Evolutionary conservation across 2,797 vertebrate species (phyloP), one percentile per base, ranked within the genome.

Genomic region (Coilia nasus): DNA sequence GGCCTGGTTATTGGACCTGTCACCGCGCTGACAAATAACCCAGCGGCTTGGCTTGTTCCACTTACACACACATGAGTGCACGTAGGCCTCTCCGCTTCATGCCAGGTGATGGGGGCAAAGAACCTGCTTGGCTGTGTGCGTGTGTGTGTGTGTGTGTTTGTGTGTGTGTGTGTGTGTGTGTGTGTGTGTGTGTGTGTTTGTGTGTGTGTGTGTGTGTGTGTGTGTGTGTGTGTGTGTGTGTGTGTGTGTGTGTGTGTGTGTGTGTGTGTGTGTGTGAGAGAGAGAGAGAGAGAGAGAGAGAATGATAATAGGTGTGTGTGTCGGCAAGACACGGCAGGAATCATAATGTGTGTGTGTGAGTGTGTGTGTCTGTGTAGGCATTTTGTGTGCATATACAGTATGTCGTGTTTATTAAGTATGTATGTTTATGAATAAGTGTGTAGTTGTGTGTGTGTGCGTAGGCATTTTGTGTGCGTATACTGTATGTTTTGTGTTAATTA

Each of bases 1-100:
- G 21, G 31, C 71, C 83, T 54, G 84, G 80, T 86, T 88, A 75
- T 19, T n/a, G 35, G 82, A 59, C 35, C 71, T 85, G 67, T 81
- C 67, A 87, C 46, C 85, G 5, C 17, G 31, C 59, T 82, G 82
- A 84, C 78, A 84, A 85, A 80, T 15, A 64, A 83, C 44, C 84
- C 47, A 85, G 83, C 82, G 85, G 81, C 75, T 81, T 47, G 44
- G 19, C 31, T 78, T 44, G 35, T 44, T 78, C 71, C 31, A 78
- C 31, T 78, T 78, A 78, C 31, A 44, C 71, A 78, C 71, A 78
- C 67, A 82, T 23, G 83, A 83, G 31, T 47, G 85, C 71, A 7
- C 19, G 23, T 67, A n/a, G 57, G 57, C 57, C 19, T 59, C 57
- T 19, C 50, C 14, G 14, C 19, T 59, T 59, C 3, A 59, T 21